Evolutionary conservation across 1,140 invertebrate species (phyloP).

Genomic region (Belonocnema kinseyi): DNA sequence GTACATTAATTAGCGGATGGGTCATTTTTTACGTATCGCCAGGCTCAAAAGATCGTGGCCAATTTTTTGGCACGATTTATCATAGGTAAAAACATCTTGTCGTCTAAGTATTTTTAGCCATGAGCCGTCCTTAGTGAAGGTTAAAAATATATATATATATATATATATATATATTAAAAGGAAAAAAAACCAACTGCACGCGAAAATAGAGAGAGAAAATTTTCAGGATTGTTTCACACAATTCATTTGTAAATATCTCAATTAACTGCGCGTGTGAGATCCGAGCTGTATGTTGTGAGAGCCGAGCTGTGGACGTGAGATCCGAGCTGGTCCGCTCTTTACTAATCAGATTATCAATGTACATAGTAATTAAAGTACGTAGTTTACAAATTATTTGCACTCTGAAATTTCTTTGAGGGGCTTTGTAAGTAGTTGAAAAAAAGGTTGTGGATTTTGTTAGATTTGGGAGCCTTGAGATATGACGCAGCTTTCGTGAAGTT

Average conservation of each 20-base stretch:
- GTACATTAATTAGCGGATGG: constrained; percentile 25
- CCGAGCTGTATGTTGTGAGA: too few relatives aligned
- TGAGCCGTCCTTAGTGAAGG: not conserved
- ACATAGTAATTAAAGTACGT: too few relatives aligned
- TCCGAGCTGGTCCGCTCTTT: too few relatives aligned
- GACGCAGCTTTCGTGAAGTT: too few relatives aligned
- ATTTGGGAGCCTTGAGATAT: too few relatives aligned
- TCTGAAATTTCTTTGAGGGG: too few relatives aligned
- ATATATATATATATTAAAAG: not conserved
- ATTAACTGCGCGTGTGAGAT: not conserved
- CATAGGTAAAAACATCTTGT: constrained; percentile 1
- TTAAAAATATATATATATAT: too few relatives aligned
- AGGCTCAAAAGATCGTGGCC: constrained; percentile 10
- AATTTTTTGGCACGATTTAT: constrained; percentile 29
- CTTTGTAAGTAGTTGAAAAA: too few relatives aligned
- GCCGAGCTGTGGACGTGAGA: too few relatives aligned
- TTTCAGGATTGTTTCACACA: not conserved
- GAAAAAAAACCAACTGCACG: not conserved
- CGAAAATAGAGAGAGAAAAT: constrained; percentile 5
- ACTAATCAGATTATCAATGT: too few relatives aligned
- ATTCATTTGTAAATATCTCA: constrained; percentile 7
- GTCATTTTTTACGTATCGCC: not conserved
- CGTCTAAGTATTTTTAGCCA: not conserved
- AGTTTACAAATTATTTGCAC: too few relatives aligned
- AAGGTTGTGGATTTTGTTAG: too few relatives aligned